phyloP scores from a whole-genome alignment of 64 coral and sea anemone genomes.

The Anthopleura sola region DNA sequence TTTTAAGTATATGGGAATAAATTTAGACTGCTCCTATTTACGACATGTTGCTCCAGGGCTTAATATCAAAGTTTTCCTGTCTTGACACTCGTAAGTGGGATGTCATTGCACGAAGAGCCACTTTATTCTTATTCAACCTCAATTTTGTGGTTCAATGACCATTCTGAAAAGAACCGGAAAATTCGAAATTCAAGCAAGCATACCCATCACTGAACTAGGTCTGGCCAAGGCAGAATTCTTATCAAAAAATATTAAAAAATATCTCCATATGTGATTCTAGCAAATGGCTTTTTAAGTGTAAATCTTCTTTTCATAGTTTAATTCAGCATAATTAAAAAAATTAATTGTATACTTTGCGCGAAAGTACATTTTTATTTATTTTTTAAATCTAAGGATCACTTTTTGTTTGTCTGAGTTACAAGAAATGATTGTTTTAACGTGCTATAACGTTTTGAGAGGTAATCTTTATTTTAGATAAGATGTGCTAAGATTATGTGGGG shows the following conservation, averaged over 20 bases:
- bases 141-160: background rate
- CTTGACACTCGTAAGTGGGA: background rate
- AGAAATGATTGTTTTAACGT: too few species aligned
- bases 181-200: background rate
- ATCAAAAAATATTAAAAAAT: background rate
- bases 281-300: too few species aligned
- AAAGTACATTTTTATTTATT: too few species aligned
- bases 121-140: background rate
- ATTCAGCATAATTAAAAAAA: too few species aligned
- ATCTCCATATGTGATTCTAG: background rate
- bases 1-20: conserved; percentile 4
- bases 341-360: too few species aligned
- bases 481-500: too few species aligned
- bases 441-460: too few species aligned
- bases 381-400: too few species aligned
- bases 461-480: too few species aligned
- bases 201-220: background rate
- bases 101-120: background rate
- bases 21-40: background rate
- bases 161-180: background rate
- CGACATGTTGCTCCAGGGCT: background rate
- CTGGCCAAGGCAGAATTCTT: background rate
- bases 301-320: too few species aligned
- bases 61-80: conserved; percentile 7
- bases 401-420: too few species aligned